Conservation (phyloP, 2,888 invertebrate genomes). For the Pteria penguin region DNA sequence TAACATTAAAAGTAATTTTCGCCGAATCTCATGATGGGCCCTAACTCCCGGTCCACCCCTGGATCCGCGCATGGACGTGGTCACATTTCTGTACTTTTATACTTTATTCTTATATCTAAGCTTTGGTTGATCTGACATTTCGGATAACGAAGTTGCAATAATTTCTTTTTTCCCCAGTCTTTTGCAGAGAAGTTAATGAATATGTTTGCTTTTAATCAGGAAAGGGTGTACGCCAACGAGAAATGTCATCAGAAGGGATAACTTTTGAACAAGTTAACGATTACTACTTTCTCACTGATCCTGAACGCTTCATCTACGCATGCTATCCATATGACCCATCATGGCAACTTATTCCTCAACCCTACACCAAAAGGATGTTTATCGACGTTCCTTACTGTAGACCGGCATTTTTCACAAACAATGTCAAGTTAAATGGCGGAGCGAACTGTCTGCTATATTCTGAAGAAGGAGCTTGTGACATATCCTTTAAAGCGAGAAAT, state of each 20-base stretch:
- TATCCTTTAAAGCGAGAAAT: constrained; percentile 25
- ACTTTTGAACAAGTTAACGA: constrained; percentile 33
- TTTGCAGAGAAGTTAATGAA: too few relatives aligned
- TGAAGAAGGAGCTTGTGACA: constrained; percentile 37
- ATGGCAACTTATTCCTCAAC: constrained; percentile 39
- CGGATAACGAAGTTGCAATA: neutral
- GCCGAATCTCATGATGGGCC: too few relatives aligned
- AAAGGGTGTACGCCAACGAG: constrained; percentile 22
- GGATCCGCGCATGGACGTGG: too few relatives aligned
- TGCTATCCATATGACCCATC: constrained; percentile 25
- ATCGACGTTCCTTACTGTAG: constrained; percentile 26
- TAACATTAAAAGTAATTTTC: too few relatives aligned
- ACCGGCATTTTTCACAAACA: constrained; percentile 26
- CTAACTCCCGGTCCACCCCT: too few relatives aligned
- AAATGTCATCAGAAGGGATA: constrained; percentile 22
- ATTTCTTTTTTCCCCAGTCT: neutral
- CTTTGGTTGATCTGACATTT: neutral
- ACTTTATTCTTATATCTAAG: too few relatives aligned
- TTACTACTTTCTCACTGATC: constrained; percentile 47
- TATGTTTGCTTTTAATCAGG: too few relatives aligned
- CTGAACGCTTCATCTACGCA: constrained; percentile 36
- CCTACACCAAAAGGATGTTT: constrained; percentile 32
- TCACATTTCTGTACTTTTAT: too few relatives aligned
- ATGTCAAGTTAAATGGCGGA: constrained; percentile 22
- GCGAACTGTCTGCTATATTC: constrained; percentile 18